Conservation (phyloP, 2,797 vertebrate genomes). For the Gymnothorax reevesii region DNA sequence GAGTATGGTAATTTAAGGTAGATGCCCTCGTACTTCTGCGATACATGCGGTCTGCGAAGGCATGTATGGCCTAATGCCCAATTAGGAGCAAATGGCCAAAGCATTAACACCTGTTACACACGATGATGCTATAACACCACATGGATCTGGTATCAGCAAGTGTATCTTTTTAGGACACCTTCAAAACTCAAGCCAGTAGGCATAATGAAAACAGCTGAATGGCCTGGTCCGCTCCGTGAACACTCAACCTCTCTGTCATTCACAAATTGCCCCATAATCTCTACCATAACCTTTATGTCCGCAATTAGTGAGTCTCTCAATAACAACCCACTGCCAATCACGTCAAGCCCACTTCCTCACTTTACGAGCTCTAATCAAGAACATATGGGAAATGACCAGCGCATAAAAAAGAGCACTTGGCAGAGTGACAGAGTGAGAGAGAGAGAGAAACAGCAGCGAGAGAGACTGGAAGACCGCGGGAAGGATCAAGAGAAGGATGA, state of each 20-base stretch:
- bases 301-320: slow-evolving; percentile 10
- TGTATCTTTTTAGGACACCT: background rate
- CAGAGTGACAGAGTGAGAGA: background rate
- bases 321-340: background rate
- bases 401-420: background rate
- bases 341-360: background rate
- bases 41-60: background rate
- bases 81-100: background rate
- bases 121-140: too few relatives aligned
- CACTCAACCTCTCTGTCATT: slow-evolving; percentile 16
- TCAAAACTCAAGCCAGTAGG: background rate
- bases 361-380: slow-evolving; percentile 20
- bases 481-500: background rate
- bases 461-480: background rate
- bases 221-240: background rate
- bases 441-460: background rate
- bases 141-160: background rate
- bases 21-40: background rate
- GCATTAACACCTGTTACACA: background rate
- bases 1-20: background rate
- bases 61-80: background rate
- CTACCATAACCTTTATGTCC: slow-evolving; percentile 24
- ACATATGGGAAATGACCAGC: slow-evolving; percentile 29
- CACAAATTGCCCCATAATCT: slow-evolving; percentile 21
- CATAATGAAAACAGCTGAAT: slow-evolving; percentile 4